Evolutionary conservation across 1,140 invertebrate genomes (phyloP).

Genomic region (Paramacrobiotus metropolitanus): DNA sequence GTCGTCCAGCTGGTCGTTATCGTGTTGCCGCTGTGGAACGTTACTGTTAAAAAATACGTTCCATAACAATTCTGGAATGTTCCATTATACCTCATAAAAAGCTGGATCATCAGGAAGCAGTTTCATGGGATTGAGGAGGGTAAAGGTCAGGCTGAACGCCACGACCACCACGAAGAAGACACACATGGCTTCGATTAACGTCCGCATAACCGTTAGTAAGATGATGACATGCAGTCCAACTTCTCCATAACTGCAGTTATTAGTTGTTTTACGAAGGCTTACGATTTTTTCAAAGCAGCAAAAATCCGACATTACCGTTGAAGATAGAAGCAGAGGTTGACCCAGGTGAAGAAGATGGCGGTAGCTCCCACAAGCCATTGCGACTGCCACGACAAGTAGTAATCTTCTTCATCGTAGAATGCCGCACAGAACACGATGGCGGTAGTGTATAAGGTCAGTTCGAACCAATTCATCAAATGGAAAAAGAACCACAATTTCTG

Average conservation of each 20-base stretch:
- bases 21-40: background rate
- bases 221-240: background rate
- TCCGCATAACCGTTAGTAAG: background rate
- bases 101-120: background rate
- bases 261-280: no score
- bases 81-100: background rate
- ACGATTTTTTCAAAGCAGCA: no score
- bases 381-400: conserved; percentile 3
- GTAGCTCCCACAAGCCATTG: background rate
- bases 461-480: background rate
- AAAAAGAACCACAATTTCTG: background rate
- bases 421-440: background rate
- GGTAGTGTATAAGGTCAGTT: background rate
- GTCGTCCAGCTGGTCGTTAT: background rate
- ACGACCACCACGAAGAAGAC: background rate
- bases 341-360: background rate
- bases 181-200: background rate
- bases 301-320: no score
- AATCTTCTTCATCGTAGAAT: background rate
- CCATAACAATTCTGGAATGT: background rate
- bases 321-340: background rate
- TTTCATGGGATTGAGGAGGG: background rate
- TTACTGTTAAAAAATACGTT: background rate
- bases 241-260: no score
- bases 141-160: background rate